Evolutionary conservation across 2,113 vertebrate genomes (phyloP).

Genomic region (Pseudorhombus dupliciocellatus): DNA sequence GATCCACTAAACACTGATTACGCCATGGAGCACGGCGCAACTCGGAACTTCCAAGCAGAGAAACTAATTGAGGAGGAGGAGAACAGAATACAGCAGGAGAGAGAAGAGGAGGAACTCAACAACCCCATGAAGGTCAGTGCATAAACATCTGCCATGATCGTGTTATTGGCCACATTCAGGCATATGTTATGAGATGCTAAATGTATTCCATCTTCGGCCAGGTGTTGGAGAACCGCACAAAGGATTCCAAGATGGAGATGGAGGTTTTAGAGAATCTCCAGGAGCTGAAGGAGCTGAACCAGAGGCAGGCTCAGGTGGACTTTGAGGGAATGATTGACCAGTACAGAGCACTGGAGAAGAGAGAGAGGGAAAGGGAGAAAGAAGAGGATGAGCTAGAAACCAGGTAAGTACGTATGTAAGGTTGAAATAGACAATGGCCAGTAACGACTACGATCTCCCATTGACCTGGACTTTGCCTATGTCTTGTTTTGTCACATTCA

Average conservation of each 20-base stretch:
- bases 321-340: slow-evolving; percentile 87
- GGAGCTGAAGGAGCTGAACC: slow-evolving; percentile 97
- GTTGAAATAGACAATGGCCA: background rate
- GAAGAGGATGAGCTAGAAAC: slow-evolving; percentile 91
- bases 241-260: slow-evolving; percentile 98
- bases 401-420: slow-evolving; percentile 77
- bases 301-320: slow-evolving; percentile 94
- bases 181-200: background rate
- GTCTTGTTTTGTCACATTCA: background rate
- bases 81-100: slow-evolving; percentile 87
- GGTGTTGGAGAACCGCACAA: slow-evolving; percentile 96
- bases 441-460: background rate
- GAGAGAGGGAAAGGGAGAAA: slow-evolving; percentile 80
- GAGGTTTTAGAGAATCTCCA: slow-evolving; percentile 97
- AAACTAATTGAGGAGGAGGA: slow-evolving; percentile 95
- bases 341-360: slow-evolving; percentile 85
- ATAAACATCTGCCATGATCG: background rate
- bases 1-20: slow-evolving; percentile 98
- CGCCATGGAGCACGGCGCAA: slow-evolving; percentile 94
- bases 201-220: slow-evolving; percentile 53
- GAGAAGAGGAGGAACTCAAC: slow-evolving; percentile 96
- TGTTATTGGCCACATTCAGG: background rate
- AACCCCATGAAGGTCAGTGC: slow-evolving; percentile 95
- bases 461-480: no score
- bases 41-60: slow-evolving; percentile 94